Evolutionary conservation across 2,113 vertebrate genomes (phyloP).

Genomic region (Nycticorax nycticorax): DNA sequence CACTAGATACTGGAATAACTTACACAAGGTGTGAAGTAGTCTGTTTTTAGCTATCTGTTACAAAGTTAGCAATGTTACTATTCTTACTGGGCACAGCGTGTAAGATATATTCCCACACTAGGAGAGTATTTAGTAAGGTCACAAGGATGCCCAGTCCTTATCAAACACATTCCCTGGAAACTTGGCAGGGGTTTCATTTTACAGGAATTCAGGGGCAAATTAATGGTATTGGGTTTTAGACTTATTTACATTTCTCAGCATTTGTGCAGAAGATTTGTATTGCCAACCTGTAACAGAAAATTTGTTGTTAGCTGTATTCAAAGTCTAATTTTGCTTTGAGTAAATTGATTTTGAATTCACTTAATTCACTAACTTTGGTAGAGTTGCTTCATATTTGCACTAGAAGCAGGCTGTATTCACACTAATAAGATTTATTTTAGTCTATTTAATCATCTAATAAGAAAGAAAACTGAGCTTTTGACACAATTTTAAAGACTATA

Average conservation of each 20-base stretch:
- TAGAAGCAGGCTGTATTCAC: neutral
- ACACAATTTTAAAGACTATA: neutral
- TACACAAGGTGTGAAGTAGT: conserved; percentile 40
- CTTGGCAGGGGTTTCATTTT: conserved; percentile 69
- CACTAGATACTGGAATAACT: neutral
- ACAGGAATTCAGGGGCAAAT: conserved; percentile 15
- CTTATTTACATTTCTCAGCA: neutral
- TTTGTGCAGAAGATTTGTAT: neutral
- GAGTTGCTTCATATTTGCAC: neutral
- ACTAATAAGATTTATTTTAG: neutral
- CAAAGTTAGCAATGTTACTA: conserved; percentile 64
- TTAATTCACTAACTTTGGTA: neutral
- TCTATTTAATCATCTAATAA: neutral
- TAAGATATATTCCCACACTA: conserved; percentile 70
- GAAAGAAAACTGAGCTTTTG: neutral
- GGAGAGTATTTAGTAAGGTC: conserved; percentile 68
- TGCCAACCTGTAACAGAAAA: neutral
- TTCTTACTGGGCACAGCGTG: conserved; percentile 53
- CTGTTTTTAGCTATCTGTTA: conserved; percentile 66
- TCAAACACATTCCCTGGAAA: conserved; percentile 84
- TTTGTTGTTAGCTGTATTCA: neutral
- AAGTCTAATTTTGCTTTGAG: neutral
- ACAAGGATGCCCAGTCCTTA: conserved; percentile 74
- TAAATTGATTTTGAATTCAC: neutral
- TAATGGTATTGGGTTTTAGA: neutral